These are phyloP conservation scores for Odiellus spinosus DNA, from an alignment of 2,888 invertebrate genomes.

Conservation along the genomic window DNA sequence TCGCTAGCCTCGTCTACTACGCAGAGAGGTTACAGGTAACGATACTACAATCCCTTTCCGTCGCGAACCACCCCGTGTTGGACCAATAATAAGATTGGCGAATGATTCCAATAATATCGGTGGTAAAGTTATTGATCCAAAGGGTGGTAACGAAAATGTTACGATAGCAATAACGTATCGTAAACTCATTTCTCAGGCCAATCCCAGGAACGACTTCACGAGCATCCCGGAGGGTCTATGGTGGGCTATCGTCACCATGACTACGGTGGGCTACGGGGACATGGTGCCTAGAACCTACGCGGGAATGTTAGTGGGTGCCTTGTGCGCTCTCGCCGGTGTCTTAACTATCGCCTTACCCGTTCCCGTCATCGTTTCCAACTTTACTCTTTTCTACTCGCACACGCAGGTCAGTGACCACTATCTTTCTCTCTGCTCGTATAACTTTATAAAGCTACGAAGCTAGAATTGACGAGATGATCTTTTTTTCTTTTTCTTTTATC, in stretches of 20 bases:
- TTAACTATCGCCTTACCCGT: slow-evolving; percentile 96
- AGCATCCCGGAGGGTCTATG: slow-evolving; percentile 93
- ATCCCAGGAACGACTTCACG: slow-evolving; percentile 89
- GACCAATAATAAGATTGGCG: too few species aligned
- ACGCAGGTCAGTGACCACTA: slow-evolving; percentile 36
- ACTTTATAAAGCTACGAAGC: too few species aligned
- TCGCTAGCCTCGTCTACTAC: slow-evolving; percentile 94
- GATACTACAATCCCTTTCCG: too few species aligned
- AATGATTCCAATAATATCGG: too few species aligned
- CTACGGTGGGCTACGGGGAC: slow-evolving; percentile 94
- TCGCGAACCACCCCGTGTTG: too few species aligned
- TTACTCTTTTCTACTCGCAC: slow-evolving; percentile 46
- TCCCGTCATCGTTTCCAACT: slow-evolving; percentile 98
- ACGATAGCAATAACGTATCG: too few species aligned
- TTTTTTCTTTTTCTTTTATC: too few species aligned
- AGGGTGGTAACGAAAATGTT: too few species aligned
- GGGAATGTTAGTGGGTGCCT: slow-evolving; percentile 95
- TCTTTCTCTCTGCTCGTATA: too few species aligned
- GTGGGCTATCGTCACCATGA: slow-evolving; percentile 99
- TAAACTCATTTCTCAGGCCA: slow-evolving; percentile 29
- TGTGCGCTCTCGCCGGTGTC: slow-evolving; percentile 96
- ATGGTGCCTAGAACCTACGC: slow-evolving; percentile 93
- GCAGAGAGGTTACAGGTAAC: slow-evolving; percentile 72
- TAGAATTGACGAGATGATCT: too few species aligned
- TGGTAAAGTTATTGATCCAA: too few species aligned